Evolutionary conservation across 2,797 vertebrate genomes (phyloP), one percentile per base, ranked within the genome.

Genomic region (Oreonectes daqikongensis): DNA sequence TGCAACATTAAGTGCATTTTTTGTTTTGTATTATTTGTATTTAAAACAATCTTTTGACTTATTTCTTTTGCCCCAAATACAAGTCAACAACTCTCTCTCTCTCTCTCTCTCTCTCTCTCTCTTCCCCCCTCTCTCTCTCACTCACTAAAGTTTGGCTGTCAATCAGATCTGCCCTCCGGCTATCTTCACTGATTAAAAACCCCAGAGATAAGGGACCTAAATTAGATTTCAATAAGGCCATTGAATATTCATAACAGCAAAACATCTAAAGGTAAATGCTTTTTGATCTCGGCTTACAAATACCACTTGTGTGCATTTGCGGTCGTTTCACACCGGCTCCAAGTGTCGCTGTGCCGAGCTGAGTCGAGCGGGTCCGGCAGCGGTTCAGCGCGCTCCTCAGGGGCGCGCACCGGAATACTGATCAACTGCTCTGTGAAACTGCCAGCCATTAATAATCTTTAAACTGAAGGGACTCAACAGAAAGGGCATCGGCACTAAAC

Each of bases 181-280:
- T 89, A 92, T 96, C 95, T 95, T 92, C 93, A 94, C 93, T 96
- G 96, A 98, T 98, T 95, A 98, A 96, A 97, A 96, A 93, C 92
- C 95, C 96, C 90, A 89, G 97, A 97, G 96, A 96, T 94, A 3
- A 90, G 94, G 92, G 94, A 95, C 95, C 95, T 94, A 96, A 96
- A 97, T 97, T 96, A 97, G 95, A 94, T 96, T 96, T 97, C 95
- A 98, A 97, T 96, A 96, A 97, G 95, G 95, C 95, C 94, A 91
- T 90, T 93, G 92, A 97, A 97, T 96, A 97, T 96, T 97, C 96
- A 97, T 96, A 95, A 93, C 91, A 90, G 92, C 90, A 93, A 95
- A 95, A 95, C 96, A 96, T 97, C 95, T 97, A 94, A 97, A 95
- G 95, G 94, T 93, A 94, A 93, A 93, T 69, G 91, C 90, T 91